phyloP scores from a whole-genome alignment of 2,113 vertebrate species.

The Psilopsiagon aymara region DNA sequence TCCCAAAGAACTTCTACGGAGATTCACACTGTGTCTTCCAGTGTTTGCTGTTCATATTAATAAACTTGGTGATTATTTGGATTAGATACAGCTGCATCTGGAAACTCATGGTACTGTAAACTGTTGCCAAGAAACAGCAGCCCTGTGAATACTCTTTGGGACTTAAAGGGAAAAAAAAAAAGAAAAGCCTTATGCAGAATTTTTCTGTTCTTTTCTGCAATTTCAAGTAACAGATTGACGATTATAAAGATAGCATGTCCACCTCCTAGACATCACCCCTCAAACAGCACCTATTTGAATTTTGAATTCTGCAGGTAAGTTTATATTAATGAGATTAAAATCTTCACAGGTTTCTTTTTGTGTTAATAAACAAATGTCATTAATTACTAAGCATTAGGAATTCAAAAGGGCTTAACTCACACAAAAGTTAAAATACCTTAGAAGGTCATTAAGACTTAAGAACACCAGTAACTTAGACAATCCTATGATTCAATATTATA shows the following conservation, averaged over 20 bases:
- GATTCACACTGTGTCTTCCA: neutral
- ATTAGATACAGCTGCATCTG: neutral
- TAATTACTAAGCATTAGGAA: neutral
- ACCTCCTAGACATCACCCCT: neutral
- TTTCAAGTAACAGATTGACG: neutral
- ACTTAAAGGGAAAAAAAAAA: neutral
- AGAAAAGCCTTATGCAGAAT: neutral
- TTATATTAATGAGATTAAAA: neutral
- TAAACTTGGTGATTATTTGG: conserved; percentile 2
- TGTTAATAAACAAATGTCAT: neutral
- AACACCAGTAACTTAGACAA: neutral
- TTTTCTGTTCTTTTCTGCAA: neutral
- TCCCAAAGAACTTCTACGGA: conserved; percentile 3
- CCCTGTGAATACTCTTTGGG: neutral
- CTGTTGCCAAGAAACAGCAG: neutral
- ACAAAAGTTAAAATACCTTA: neutral
- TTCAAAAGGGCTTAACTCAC: neutral
- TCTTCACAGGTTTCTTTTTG: neutral
- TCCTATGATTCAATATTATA: neutral
- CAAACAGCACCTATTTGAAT: neutral
- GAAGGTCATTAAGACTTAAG: neutral
- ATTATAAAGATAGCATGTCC: neutral
- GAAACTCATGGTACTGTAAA: neutral
- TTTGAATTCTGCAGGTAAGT: neutral
- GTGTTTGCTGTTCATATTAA: conserved; percentile 19